Base-by-base conservation (phyloP, 2,797 vertebrate species). In the Gymnocypris eckloni region DNA sequence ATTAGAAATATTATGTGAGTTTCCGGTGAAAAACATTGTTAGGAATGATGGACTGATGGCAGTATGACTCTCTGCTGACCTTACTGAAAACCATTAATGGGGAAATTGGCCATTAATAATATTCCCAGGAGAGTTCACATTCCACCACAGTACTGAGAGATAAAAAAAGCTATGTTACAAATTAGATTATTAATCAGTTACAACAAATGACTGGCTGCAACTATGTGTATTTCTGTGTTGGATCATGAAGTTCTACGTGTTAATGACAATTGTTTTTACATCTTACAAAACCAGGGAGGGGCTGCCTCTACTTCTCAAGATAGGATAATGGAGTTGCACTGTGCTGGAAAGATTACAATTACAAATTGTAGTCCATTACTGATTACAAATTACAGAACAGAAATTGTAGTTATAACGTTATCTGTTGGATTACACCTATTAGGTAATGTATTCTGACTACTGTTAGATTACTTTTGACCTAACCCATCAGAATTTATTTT, bases 141-240 rank as follows among this genome's bases (percentile, higher is more conserved):
- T 83, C n/a, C 37, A 43, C 61, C 18, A 54, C 52, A 61, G 10
- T 50, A 72, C 12, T 41, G 41, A 61, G 61, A 56, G 16, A 33
- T 33, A 10, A 75, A 76, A 76, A 48, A 73, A 41, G 48, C 54
- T 22, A 5, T 20, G n/a, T 61, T 43, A 50, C 16, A 37, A 82
- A 82, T 84, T 2, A 15, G 59, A 45, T 79, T 52, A 75, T 22
- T 43, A 73, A 59, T 92, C 84, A 88, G 87, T 88, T 64, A 85
- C 88, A 89, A 86, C 91, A 93, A 90, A 92, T 90, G 92, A 56
- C 33, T n/a, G 73, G 13, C 1, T 56, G 33, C 18, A 22, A 56
- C 48, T 12, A 76, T n/a, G 22, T 39, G 11, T 33, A 56, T 77
- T 77, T 12, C 10, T 39, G 75, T 39, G 28, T 39, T 11, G 0